Evolutionary conservation across 1,140 invertebrate genomes (phyloP).

Genomic region (Plutomurus gul): DNA sequence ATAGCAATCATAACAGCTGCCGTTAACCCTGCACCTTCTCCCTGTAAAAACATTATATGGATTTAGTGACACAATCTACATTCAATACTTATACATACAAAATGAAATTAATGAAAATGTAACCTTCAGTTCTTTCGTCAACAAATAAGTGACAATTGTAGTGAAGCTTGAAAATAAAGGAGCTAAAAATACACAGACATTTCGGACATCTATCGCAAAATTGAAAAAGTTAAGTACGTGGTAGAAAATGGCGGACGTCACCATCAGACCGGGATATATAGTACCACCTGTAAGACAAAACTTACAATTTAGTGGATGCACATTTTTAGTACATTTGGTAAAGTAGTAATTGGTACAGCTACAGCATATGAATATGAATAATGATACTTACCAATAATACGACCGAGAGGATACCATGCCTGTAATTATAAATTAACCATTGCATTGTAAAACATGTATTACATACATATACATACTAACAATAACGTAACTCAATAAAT

Average conservation of each 20-base stretch:
- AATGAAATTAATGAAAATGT: conserved; percentile 33
- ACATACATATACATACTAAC: too few relatives aligned
- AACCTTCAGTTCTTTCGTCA: conserved; percentile 92
- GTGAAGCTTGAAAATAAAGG: conserved; percentile 96
- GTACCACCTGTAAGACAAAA: conserved; percentile 69
- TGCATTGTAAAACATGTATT: too few relatives aligned
- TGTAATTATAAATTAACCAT: too few relatives aligned
- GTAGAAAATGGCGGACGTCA: conserved; percentile 92
- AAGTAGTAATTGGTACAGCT: too few relatives aligned
- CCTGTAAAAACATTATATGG: conserved; percentile 61
- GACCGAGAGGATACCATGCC: conserved; percentile 97
- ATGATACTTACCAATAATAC: conserved; percentile 89
- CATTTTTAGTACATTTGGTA: too few relatives aligned
- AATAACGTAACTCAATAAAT: too few relatives aligned
- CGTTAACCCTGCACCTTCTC: conserved; percentile 82
- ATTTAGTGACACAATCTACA: background rate
- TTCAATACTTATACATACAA: background rate
- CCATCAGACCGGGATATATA: conserved; percentile 97
- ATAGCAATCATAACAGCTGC: conserved; percentile 94
- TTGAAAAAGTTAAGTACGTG: conserved; percentile 86
- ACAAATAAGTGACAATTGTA: conserved; percentile 90
- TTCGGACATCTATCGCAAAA: conserved; percentile 93
- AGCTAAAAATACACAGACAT: conserved; percentile 97
- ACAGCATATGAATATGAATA: too few relatives aligned
- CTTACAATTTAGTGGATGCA: background rate